Base-by-base conservation (phyloP, 53 echinoderm and acorn worm species). In the Astropecten irregularis region DNA sequence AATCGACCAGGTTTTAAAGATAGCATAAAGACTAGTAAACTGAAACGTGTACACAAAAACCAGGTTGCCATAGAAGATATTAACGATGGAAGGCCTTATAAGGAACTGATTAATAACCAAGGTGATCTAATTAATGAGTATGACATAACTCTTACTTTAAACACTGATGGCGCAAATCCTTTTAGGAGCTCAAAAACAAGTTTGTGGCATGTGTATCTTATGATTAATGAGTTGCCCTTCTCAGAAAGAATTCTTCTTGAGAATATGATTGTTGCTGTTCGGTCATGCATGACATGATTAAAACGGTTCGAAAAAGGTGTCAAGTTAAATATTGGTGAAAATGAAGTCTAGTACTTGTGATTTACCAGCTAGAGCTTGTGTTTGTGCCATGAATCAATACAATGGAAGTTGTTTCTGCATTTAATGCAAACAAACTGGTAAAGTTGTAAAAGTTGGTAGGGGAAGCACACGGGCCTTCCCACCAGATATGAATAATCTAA, bases 181-280 rank as follows among this genome's bases (percentile, higher is more conserved):
- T 88, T 88, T 40, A 88, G 73, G 26, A 83, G 83, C 16, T 83
- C 83, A 9, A 73, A 83, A 36, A 64, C 28, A 25, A 23, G 21
- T 39, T 14, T 88, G 31, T 88, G 88, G 88, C 88, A 83, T 18
- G 18, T 88, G 0, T 83, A 88, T 73, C 65, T 83, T 16, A 31
- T 73, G 25, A 88, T 88, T 33, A 88, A 88, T 83, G 88, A 88
- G 38, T 36, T 88, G 28, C 66, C 83, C 9, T 25, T 44, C 14
- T 34, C 30, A 48, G 44, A 72, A 37, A 33, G 83, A 52, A 48
- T 83, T 10, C 28, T 36, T 6, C 71, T 18, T 14, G 73, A 88
- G 42, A 71, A 88, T 40, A 62, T 83, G 62, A 34, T 88, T 18
- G 61, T 82, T 73, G 83, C 73, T 25, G 83, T 22, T 31, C 62